These are phyloP conservation scores for Hipposideros armiger DNA, from an alignment of 2,113 vertebrate species.

Conservation along the genomic window DNA sequence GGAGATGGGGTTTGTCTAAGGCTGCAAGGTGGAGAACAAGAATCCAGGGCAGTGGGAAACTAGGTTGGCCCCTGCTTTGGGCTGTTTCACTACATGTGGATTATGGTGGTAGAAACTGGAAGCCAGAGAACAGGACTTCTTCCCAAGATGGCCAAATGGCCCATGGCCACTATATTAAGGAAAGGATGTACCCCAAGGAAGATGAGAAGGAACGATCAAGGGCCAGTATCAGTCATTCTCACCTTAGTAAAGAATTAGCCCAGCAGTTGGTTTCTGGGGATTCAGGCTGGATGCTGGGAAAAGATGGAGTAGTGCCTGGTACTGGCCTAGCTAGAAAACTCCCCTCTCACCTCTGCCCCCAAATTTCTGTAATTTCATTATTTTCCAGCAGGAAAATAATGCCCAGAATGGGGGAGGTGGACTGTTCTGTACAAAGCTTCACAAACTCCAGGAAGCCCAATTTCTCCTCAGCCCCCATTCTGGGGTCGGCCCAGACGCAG, in stretches of 20 bases:
- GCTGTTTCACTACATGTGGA: background rate
- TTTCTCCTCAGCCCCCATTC: background rate
- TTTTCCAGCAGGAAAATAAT: background rate
- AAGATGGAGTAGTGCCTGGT: background rate
- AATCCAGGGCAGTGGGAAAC: background rate
- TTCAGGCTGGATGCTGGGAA: background rate
- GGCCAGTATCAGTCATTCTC: background rate
- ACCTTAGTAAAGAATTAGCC: slow-evolving; percentile 20
- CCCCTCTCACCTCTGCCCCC: no score
- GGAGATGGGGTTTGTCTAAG: accelerated
- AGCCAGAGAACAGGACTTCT: background rate
- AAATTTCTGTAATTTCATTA: background rate
- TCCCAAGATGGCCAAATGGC: background rate
- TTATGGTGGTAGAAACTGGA: background rate
- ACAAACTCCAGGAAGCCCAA: background rate
- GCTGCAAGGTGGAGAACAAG: accelerated
- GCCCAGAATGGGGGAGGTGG: background rate
- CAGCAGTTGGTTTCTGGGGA: background rate
- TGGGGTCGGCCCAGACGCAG: background rate
- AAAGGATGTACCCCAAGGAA: background rate
- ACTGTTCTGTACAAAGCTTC: slow-evolving; percentile 70
- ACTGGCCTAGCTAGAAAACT: background rate
- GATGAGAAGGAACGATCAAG: accelerated
- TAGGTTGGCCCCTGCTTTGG: background rate
- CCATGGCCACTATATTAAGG: accelerated